These are phyloP conservation scores for Dendrophyllia cribrosa DNA, from an alignment of 64 coral and sea anemone species.

Conservation along the genomic window DNA sequence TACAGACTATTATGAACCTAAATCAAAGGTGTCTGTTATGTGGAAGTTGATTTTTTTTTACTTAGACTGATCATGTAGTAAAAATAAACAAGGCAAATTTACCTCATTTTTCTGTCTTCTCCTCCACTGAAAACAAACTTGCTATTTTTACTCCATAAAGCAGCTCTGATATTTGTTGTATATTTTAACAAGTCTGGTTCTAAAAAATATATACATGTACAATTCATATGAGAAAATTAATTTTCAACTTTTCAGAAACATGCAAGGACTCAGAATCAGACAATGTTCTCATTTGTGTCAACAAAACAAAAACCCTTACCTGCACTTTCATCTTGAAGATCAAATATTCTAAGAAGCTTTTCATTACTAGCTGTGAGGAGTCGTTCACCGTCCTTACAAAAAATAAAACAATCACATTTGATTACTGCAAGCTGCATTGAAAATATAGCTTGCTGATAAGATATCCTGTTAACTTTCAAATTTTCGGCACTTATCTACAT, in stretches of 20 bases:
- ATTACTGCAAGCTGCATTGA: not conserved
- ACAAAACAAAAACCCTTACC: constrained; percentile 51
- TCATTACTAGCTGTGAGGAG: constrained; percentile 99
- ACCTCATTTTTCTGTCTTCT: constrained; percentile 97
- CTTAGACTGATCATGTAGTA: too few relatives aligned
- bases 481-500: too few relatives aligned
- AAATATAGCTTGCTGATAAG: too few relatives aligned
- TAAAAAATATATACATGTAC: constrained; percentile 7
- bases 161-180: constrained; percentile 82
- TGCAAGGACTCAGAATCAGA: not conserved
- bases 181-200: constrained; percentile 88
- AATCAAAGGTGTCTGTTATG: too few relatives aligned
- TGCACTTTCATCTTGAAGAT: constrained; percentile 76
- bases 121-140: constrained; percentile 89
- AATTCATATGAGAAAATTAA: not conserved
- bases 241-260: too few relatives aligned
- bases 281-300: not conserved
- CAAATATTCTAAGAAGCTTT: constrained; percentile 91
- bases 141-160: constrained; percentile 72
- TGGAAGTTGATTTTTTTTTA: too few relatives aligned
- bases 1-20: too few relatives aligned
- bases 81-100: not conserved
- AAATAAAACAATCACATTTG: constrained; percentile 8
- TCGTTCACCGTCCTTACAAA: constrained; percentile 69
- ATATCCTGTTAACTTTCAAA: too few relatives aligned